Conservation (phyloP, 2,888 invertebrate species). For the Parnassius mnemosyne region DNA sequence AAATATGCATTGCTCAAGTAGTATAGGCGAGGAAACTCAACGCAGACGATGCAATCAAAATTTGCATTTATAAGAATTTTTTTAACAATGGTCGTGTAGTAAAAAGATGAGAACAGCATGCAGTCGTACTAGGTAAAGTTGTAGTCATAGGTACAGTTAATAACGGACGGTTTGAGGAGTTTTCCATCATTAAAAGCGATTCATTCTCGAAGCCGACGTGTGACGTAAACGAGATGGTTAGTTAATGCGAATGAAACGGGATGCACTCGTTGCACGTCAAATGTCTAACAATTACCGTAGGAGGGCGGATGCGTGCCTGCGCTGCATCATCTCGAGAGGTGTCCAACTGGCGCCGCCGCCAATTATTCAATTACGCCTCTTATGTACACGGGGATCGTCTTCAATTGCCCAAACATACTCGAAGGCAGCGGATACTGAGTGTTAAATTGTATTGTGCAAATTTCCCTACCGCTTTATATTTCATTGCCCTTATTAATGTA, state of each 20-base stretch:
- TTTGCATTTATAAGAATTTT: too few relatives aligned
- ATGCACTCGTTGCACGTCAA: slow-evolving; percentile 36
- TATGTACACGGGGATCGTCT: slow-evolving; percentile 31
- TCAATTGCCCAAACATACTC: slow-evolving; percentile 53
- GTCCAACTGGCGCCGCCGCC: slow-evolving; percentile 65
- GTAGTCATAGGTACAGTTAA: neutral
- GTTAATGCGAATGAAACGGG: slow-evolving; percentile 26
- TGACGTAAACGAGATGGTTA: slow-evolving; percentile 20
- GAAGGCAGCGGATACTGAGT: slow-evolving; percentile 36
- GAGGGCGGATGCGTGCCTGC: slow-evolving; percentile 55
- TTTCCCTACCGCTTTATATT: slow-evolving; percentile 31
- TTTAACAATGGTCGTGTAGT: too few relatives aligned
- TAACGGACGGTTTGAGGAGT: slow-evolving; percentile 1
- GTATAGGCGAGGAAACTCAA: too few relatives aligned
- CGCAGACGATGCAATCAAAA: too few relatives aligned
- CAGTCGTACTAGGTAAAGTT: neutral
- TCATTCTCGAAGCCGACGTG: slow-evolving; percentile 21
- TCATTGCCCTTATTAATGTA: slow-evolving; percentile 23
- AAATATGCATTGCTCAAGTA: too few relatives aligned
- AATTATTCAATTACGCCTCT: slow-evolving; percentile 69
- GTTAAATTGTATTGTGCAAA: slow-evolving; percentile 26
- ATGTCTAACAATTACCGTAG: slow-evolving; percentile 44
- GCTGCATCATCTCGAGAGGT: slow-evolving; percentile 64
- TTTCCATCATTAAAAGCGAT: slow-evolving; percentile 20
- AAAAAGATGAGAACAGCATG: neutral